Conservation (phyloP, 2,888 invertebrate species). For the Tenthredo amoena region DNA sequence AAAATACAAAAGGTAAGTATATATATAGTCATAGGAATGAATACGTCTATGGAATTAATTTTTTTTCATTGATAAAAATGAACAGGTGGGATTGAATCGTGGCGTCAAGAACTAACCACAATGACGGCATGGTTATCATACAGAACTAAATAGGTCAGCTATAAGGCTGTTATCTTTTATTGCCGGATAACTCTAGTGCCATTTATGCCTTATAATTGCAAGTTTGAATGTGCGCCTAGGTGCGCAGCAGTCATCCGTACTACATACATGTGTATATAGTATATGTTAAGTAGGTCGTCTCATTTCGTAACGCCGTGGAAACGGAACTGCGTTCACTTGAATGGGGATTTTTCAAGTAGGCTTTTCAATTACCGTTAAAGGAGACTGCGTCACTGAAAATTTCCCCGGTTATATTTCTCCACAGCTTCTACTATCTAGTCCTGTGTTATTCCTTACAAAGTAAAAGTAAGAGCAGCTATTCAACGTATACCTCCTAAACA, state of each 20-base stretch:
- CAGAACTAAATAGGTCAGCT: conserved; percentile 48
- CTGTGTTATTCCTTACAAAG: neutral
- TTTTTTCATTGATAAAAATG: neutral
- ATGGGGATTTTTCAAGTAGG: conserved; percentile 43
- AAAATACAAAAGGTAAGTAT: too few species aligned
- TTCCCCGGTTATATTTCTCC: neutral
- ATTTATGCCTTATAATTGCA: conserved; percentile 42
- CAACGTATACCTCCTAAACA: neutral
- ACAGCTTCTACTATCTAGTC: neutral
- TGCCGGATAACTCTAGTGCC: conserved; percentile 48
- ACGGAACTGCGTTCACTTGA: conserved; percentile 45
- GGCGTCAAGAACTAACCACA: conserved; percentile 55
- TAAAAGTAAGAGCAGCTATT: neutral
- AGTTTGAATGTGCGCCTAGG: conserved; percentile 39
- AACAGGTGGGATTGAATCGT: neutral
- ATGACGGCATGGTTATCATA: conserved; percentile 55
- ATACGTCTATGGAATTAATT: neutral
- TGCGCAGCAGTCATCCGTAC: conserved; percentile 41
- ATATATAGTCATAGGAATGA: too few species aligned
- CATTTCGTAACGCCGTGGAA: conserved; percentile 22
- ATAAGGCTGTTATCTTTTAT: conserved; percentile 50
- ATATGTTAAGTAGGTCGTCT: conserved; percentile 46
- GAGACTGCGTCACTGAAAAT: conserved; percentile 27
- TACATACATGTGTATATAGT: neutral
- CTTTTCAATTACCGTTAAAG: conserved; percentile 50